Evolutionary conservation across 2,797 vertebrate species (phyloP).

Genomic region (Phataginus tetradactyla): DNA sequence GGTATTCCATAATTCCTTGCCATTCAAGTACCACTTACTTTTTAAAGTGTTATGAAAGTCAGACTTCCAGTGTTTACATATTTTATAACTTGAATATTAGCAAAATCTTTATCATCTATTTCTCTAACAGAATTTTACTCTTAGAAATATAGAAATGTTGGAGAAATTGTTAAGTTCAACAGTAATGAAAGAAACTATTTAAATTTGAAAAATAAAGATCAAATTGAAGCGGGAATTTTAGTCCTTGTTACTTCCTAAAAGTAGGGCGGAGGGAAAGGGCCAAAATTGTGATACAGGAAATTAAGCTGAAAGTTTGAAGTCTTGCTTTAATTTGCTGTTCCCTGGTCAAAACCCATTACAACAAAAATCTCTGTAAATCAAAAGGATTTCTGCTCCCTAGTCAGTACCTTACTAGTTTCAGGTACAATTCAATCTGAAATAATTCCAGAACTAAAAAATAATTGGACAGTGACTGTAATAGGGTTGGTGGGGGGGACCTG

Average conservation of each 20-base stretch:
- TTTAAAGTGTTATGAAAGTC: slow-evolving; percentile 20
- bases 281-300: slow-evolving; percentile 42
- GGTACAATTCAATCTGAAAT: slow-evolving; percentile 69
- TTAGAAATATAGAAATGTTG: slow-evolving; percentile 6
- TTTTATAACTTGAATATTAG: slow-evolving; percentile 41
- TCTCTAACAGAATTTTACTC: slow-evolving; percentile 36
- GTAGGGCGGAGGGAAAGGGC: background rate
- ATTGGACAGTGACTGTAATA: no score
- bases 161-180: slow-evolving; percentile 37
- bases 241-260: background rate
- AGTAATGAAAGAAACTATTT: slow-evolving; percentile 11
- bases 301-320: slow-evolving; percentile 59
- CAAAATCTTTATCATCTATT: background rate
- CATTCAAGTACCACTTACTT: background rate
- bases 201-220: slow-evolving; percentile 52
- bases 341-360: slow-evolving; percentile 59
- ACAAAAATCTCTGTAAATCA: slow-evolving; percentile 68
- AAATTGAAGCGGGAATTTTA: background rate
- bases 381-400: slow-evolving; percentile 55
- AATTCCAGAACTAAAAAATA: slow-evolving; percentile 69
- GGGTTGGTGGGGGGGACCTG: no score
- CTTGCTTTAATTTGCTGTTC: slow-evolving; percentile 67
- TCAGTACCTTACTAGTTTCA: slow-evolving; percentile 54
- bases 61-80: background rate
- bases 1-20: background rate